These are phyloP conservation scores for Ceyx melanurus DNA, from an alignment of 2,113 vertebrate species.

Conservation along the genomic window DNA sequence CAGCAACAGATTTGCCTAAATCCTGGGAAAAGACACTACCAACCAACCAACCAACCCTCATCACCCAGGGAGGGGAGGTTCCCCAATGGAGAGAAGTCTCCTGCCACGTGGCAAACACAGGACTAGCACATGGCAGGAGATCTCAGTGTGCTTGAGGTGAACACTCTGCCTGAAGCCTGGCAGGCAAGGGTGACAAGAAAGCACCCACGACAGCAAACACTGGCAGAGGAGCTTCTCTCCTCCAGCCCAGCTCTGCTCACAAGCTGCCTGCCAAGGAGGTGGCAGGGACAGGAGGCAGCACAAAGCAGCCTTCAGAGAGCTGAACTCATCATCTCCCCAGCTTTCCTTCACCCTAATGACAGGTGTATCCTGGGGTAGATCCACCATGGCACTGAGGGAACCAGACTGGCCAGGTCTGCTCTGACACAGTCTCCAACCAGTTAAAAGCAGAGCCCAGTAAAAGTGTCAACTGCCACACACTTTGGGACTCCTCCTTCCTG, in stretches of 20 bases:
- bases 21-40: fast-evolving
- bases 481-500: neutral
- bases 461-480: fast-evolving
- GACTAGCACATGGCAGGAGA: neutral
- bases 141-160: no score
- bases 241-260: neutral
- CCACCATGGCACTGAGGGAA: neutral
- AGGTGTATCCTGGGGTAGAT: neutral
- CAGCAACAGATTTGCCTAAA: neutral
- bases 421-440: neutral
- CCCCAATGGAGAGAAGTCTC: neutral
- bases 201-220: fast-evolving
- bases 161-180: neutral
- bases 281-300: neutral
- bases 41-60: neutral
- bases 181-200: neutral
- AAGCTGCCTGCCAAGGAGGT: fast-evolving
- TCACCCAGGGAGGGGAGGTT: fast-evolving
- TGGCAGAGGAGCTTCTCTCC: neutral
- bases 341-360: neutral
- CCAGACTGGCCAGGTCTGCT: fast-evolving
- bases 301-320: neutral
- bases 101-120: neutral
- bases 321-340: neutral
- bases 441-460: neutral